Conservation (phyloP, 1,140 invertebrate species). For the Drosophila sp. region DNA sequence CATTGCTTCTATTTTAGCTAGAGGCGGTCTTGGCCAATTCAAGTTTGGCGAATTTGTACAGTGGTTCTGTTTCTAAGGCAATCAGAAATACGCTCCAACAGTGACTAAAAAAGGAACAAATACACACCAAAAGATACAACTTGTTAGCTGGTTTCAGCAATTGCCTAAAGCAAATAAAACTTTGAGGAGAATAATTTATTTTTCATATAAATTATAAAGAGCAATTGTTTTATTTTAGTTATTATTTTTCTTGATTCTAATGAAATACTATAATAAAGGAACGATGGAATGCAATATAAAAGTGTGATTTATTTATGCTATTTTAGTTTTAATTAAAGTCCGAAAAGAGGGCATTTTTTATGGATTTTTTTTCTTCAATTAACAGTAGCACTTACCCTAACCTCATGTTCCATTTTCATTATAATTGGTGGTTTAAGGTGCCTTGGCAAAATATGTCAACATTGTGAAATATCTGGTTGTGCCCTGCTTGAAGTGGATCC, state of each 20-base stretch:
- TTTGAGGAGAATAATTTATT: conserved; percentile 26
- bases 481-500: conserved; percentile 57
- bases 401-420: not conserved
- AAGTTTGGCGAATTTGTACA: conserved; percentile 1
- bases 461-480: not conserved
- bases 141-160: conserved; percentile 11
- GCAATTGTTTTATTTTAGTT: not conserved
- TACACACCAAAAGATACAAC: conserved; percentile 1
- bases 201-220: conserved; percentile 32
- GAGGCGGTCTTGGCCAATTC: conserved; percentile 13
- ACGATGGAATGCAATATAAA: no score
- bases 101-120: conserved; percentile 3
- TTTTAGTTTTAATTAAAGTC: no score
- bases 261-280: no score
- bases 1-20: not conserved
- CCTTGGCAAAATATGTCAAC: not conserved
- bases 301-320: no score
- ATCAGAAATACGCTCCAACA: conserved; percentile 21
- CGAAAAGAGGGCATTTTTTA: no score
- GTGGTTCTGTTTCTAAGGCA: conserved; percentile 9
- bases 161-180: conserved; percentile 16
- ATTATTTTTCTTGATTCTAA: no score
- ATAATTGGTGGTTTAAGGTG: conserved; percentile 7
- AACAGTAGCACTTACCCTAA: not conserved
- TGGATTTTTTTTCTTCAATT: not conserved